Percentiles rank a stretch among this genome's conserved stretches.
phyloP scores from a whole-genome alignment of 1,140 invertebrate genomes.

The Kradibia gibbosae region DNA sequence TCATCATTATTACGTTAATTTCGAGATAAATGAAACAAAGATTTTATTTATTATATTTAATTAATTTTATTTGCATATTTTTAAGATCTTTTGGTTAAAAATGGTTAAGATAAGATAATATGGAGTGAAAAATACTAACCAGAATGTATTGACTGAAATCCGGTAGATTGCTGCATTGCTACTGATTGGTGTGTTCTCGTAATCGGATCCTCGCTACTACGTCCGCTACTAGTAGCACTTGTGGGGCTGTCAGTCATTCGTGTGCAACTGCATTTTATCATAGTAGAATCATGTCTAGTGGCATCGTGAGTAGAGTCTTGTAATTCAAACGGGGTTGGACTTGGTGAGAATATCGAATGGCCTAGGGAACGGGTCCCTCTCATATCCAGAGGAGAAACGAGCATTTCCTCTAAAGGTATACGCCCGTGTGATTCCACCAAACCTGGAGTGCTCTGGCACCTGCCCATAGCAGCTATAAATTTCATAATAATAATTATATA shows the following conservation, averaged over 20 bases:
- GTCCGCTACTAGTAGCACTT: slow-evolving; percentile 70
- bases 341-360: slow-evolving; percentile 71
- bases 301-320: slow-evolving; percentile 64
- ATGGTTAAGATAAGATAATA: too few species aligned
- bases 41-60: too few species aligned
- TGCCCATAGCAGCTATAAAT: slow-evolving; percentile 88
- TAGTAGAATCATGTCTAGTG: slow-evolving; percentile 47
- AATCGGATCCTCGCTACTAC: slow-evolving; percentile 69
- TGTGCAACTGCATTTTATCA: slow-evolving; percentile 16
- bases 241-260: slow-evolving; percentile 68
- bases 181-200: slow-evolving; percentile 60
- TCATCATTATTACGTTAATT: too few species aligned
- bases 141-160: slow-evolving; percentile 67
- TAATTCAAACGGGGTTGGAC: slow-evolving; percentile 69
- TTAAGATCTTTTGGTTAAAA: too few species aligned
- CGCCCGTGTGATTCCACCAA: slow-evolving; percentile 92
- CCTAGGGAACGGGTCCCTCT: slow-evolving; percentile 58
- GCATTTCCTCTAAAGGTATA: slow-evolving; percentile 92
- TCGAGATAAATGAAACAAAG: too few species aligned
- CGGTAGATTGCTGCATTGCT: slow-evolving; percentile 64
- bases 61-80: too few species aligned
- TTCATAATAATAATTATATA: neutral
- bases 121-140: slow-evolving; percentile 56
- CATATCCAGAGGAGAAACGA: slow-evolving; percentile 78
- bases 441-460: slow-evolving; percentile 95